Evolutionary conservation across 1,140 invertebrate genomes (phyloP), one percentile per base, ranked within the genome.

Genomic region (Mamestra configurata): DNA sequence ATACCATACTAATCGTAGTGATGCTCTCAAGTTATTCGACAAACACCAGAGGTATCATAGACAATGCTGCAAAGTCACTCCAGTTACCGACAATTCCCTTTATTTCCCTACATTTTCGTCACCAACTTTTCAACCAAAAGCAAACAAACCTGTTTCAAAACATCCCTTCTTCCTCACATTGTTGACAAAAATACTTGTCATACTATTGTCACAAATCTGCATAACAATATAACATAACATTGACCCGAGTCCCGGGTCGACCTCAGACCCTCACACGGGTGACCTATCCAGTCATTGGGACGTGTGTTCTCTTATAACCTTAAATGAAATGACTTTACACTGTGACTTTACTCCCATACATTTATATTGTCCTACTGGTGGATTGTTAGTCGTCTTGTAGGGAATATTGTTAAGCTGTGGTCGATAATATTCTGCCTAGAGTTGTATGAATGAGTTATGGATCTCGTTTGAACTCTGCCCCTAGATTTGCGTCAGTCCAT

Each of bases 171-270:
- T 53, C 35, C 24, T 22, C 37, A 61, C 20, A 51, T 31, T 24
- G 43, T 46, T 80, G 82, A 85, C 80, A 86, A 88, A 86, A 86
- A 86, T 85, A 80, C 82, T 84, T 80, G 51, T 77, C 75, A 77
- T 49, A 83, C 82, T 66, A 79, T 79, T 85, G 83, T 84, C 83
- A 89, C 79, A 79, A 82, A 84, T 86, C 73, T 86, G 87, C 87
- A 91, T 89, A 84, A 91, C 90, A 92, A 89, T 88, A 83, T 88
- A 89, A 84, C 86, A 89, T 88, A 89, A 84, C 87, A 89, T 88
- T 92, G 90, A 90, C 89, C 90, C 81, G 55, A 78, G 86, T 83
- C 83, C 79, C 84, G 49, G 70, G 46, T 81, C 90, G 88, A 85
- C 87, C 85, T 79, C 66, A 84, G 77, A 87, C 87, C 86, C 79